Evolutionary conservation across 1,140 invertebrate species (phyloP), one percentile per base, ranked within the genome.

Genomic region (Zaprionus taronus): DNA sequence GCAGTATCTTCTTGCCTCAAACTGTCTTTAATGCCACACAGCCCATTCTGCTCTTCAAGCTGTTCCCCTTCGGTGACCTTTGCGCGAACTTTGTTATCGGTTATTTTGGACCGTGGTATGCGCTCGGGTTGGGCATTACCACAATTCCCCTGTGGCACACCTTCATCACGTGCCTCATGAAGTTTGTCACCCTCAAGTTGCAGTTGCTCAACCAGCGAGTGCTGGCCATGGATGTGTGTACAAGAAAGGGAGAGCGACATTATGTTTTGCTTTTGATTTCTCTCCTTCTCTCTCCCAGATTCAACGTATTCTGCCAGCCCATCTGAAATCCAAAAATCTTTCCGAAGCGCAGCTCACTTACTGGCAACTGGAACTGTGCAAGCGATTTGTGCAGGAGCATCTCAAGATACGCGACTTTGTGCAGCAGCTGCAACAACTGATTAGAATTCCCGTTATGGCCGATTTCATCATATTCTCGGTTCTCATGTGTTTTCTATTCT

Each of bases 141-240:
- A 79, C 76, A 4, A 86, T 91, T n/a, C 90, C 90, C 1, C n/a
- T 91, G 57, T 91, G 90, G 90, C 90, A 91, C 24, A 91, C 90
- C 51, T 91, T 91, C 28, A 86, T 91, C 66, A 80, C 80, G 2
- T 90, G 85, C 64, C 73, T 91, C 17, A 90, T 91, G 84, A 86
- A 89, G 53, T 91, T 77, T 53, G 77, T 86, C 0, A 77, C 75
- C 7, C 69, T 91, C 6, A 91, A 79, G 70, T 66, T 83, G 49
- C 60, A 81, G 24, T 49, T 91, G 9, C 72, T 91, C 15, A 74
- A 74, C 36, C 86, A 77, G n/a, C 47, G 76, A 9, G 81, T 74
- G 3, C 15, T 57, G 2, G 76, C 77, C 47, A 91, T 91, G 87
- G 56, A 91, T 80, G 87, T 89, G 38, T 79, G 80, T 72, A 26